phyloP scores from a whole-genome alignment of 2,888 invertebrate species.

The Scotopteryx bipunctaria region DNA sequence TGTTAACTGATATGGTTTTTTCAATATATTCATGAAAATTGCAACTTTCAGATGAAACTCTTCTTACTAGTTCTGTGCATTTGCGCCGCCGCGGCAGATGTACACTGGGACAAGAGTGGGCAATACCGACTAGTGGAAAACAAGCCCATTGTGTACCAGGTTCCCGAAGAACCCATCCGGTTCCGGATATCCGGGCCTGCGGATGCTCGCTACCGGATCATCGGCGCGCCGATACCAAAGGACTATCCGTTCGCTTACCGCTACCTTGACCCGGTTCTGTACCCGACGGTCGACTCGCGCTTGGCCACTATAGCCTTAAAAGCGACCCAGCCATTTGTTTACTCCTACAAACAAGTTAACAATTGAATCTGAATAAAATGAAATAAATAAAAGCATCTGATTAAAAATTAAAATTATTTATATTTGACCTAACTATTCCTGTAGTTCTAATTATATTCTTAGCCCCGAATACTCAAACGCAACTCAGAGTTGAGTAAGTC shows the following conservation, averaged over 20 bases:
- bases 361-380: background rate
- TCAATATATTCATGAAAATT: background rate
- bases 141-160: slow-evolving; percentile 10
- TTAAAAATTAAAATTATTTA: too few species aligned
- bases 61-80: slow-evolving; percentile 31
- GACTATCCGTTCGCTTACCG: slow-evolving; percentile 17
- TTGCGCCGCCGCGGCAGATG: slow-evolving; percentile 35
- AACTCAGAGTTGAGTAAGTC: too few species aligned
- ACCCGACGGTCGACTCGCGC: slow-evolving; percentile 5
- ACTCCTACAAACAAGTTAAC: slow-evolving; percentile 29
- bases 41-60: slow-evolving; percentile 46
- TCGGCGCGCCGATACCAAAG: slow-evolving; percentile 5
- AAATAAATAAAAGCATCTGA: background rate
- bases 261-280: slow-evolving; percentile 2
- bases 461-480: too few species aligned
- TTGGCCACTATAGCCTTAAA: background rate
- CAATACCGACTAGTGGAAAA: slow-evolving; percentile 32
- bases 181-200: slow-evolving; percentile 13
- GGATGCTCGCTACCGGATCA: slow-evolving; percentile 9
- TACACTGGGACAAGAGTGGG: slow-evolving; percentile 40
- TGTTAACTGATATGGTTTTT: too few species aligned
- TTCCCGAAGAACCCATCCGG: background rate
- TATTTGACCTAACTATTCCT: background rate
- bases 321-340: slow-evolving; percentile 21
- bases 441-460: too few species aligned